These are phyloP conservation scores for Monopterus albus DNA, from an alignment of 2,113 vertebrate genomes.

Conservation along the genomic window DNA sequence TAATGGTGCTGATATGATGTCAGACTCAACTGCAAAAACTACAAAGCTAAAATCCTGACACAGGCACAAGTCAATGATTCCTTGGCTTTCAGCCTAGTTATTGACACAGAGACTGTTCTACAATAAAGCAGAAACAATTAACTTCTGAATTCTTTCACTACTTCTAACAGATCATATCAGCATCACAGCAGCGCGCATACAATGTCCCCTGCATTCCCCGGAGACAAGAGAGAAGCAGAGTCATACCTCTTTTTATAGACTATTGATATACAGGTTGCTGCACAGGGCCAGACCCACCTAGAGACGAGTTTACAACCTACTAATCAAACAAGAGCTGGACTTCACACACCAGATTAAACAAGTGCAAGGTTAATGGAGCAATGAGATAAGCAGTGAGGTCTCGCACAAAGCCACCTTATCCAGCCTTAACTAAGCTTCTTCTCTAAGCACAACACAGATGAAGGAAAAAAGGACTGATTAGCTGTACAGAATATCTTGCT, in stretches of 20 bases:
- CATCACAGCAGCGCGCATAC: not conserved
- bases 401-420: slow-evolving; percentile 20
- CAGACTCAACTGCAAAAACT: not conserved
- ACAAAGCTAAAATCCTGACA: not conserved
- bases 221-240: not conserved
- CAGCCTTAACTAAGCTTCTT: slow-evolving; percentile 1
- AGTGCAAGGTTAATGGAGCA: slow-evolving; percentile 52
- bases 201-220: not conserved
- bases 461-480: not conserved
- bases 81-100: not conserved
- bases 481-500: not conserved
- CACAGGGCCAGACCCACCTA: not conserved
- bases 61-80: slow-evolving; percentile 22
- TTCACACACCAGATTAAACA: slow-evolving; percentile 51
- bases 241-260: slow-evolving; percentile 24
- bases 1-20: not conserved
- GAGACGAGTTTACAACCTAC: slow-evolving; percentile 46
- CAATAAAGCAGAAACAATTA: slow-evolving; percentile 33
- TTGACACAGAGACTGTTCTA: not conserved
- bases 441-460: slow-evolving; percentile 5
- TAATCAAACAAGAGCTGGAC: slow-evolving; percentile 65
- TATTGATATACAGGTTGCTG: not conserved
- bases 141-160: slow-evolving; percentile 19
- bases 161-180: not conserved
- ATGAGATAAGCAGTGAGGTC: slow-evolving; percentile 57